These are phyloP conservation scores for Agriopis aurantiaria DNA, from an alignment of 2,888 invertebrate genomes.

Conservation along the genomic window DNA sequence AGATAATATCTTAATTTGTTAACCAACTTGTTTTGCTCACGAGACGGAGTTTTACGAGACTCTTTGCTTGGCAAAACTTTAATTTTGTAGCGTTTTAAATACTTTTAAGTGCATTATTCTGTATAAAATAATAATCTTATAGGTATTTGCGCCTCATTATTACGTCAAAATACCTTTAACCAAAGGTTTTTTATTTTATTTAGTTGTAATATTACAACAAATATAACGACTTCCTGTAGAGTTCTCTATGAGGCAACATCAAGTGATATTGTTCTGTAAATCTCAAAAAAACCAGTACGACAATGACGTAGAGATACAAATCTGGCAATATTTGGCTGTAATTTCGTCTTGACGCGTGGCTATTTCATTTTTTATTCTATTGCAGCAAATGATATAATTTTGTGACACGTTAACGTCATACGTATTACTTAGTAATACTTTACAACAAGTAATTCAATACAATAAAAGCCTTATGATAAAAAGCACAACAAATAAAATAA, in stretches of 20 bases:
- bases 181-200: too few relatives aligned
- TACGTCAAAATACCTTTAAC: neutral
- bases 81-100: constrained; percentile 38
- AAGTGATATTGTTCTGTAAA: constrained; percentile 14
- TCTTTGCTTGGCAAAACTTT: constrained; percentile 50
- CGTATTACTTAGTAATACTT: constrained; percentile 35
- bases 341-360: constrained; percentile 63
- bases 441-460: constrained; percentile 46
- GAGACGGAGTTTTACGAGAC: constrained; percentile 48
- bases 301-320: constrained; percentile 69
- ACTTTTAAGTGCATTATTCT: constrained; percentile 7
- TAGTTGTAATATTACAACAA: constrained; percentile 9
- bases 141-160: neutral
- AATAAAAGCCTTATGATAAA: constrained; percentile 58
- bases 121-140: neutral
- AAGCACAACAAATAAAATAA: constrained; percentile 56
- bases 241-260: constrained; percentile 43
- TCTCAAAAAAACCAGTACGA: constrained; percentile 64
- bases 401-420: constrained; percentile 48
- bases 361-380: constrained; percentile 64
- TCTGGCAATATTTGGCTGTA: constrained; percentile 65
- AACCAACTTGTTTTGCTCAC: constrained; percentile 61
- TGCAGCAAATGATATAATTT: constrained; percentile 40
- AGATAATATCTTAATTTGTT: constrained; percentile 78
- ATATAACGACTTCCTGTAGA: constrained; percentile 51